These are phyloP conservation scores for Microtus obscurus DNA, from an alignment of 2,797 vertebrate genomes.

Conservation along the genomic window DNA sequence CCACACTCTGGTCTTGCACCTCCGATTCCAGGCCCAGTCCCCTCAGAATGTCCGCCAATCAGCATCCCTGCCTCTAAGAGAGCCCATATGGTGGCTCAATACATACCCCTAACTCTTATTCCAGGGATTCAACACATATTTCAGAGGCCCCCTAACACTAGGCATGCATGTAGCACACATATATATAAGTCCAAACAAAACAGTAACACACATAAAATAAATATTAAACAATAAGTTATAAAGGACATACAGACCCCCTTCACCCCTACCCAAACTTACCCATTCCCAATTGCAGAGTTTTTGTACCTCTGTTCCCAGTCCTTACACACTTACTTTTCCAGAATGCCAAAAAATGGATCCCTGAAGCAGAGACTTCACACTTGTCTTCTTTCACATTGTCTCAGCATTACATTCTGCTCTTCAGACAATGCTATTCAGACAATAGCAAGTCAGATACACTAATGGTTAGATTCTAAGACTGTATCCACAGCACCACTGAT, in stretches of 20 bases:
- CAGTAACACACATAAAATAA: background rate
- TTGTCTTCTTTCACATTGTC: background rate
- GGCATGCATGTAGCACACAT: background rate
- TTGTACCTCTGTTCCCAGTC: background rate
- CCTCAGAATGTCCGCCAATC: background rate
- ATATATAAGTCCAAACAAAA: background rate
- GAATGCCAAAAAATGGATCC: background rate
- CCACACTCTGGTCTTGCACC: no score
- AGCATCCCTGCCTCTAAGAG: background rate
- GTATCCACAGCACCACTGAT: no score
- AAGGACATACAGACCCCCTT: no score
- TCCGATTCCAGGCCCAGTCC: no score
- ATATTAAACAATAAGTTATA: background rate
- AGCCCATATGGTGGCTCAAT: background rate
- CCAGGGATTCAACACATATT: background rate
- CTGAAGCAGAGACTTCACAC: background rate
- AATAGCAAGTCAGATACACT: background rate
- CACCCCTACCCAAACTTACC: rapidly evolving
- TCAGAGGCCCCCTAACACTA: background rate
- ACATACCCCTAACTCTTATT: background rate
- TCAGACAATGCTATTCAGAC: no score
- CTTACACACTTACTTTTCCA: background rate
- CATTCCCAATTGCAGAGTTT: background rate
- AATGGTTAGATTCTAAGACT: no score
- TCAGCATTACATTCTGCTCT: background rate